Base-by-base conservation (phyloP, 2,888 invertebrate genomes). In the Epiblema foenella region DNA sequence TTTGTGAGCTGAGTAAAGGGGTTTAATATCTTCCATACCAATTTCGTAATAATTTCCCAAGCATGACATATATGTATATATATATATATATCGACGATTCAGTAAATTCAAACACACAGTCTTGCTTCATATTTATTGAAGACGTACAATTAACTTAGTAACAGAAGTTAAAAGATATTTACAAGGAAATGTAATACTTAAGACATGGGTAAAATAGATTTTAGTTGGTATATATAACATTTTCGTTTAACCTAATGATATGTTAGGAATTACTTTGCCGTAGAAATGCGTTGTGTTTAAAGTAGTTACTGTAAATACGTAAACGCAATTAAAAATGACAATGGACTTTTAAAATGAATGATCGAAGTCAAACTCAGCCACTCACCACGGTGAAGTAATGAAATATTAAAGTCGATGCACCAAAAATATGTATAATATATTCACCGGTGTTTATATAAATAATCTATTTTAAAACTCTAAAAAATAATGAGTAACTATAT, bases 71-170 rank as follows among this genome's bases (percentile, higher is more conserved):
- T 24, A 1, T 4, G 24, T 4, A n/a, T 24, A 24, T 2, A 15
- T 5, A 15, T 12, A 42, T 24, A 24, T 12, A 15, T 15, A 42
- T 15, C 7, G 46, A 46, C 8, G 46, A n/a, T 12, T n/a, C n/a
- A 7, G 20, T 67, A 73, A 77, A 77, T 78, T 75, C 80, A 74
- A 79, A 73, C 74, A 49, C 76, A 72, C 72, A 37, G 58, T 71
- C 66, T 83, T 83, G 78, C 79, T 82, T 85, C 81, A 83, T 87
- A 86, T 91, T 91, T 90, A 92, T 92, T 91, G 90, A 92, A 93
- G 92, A 91, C 85, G 85, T 91, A 91, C 88, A 85, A 89, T 90
- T 90, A 91, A 91, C 90, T 89, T 89, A 91, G 87, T 85, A 80
- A 91, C 91, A 88, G 84, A 83, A 91, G 86, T 86, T 78, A 85